A percentile compares a stretch with the other conserved stretches of the same genome.
Conservation (phyloP, 2,888 invertebrate genomes). For the Trachelus stipa region DNA sequence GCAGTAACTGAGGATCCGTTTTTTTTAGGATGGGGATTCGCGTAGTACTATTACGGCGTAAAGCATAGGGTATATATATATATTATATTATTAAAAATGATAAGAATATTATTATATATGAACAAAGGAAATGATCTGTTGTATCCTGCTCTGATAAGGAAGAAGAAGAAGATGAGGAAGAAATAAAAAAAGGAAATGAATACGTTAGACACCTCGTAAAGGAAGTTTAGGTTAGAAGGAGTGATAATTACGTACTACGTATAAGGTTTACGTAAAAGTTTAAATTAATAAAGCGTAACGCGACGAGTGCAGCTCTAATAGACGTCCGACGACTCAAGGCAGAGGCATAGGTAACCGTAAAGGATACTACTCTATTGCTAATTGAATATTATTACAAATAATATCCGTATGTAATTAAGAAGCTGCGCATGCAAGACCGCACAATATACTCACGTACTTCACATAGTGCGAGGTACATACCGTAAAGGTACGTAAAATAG, state of each 20-base stretch:
- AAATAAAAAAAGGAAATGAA: conserved; percentile 22
- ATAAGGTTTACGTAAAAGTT: conserved; percentile 3
- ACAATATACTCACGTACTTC: conserved; percentile 50
- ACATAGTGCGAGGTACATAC: conserved; percentile 48
- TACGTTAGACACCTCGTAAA: neutral
- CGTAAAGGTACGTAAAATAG: conserved; percentile 47
- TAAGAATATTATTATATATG: conserved; percentile 35
- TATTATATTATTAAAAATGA: conserved; percentile 27
- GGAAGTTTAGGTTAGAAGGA: neutral
- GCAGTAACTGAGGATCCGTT: neutral
- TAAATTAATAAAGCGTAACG: conserved; percentile 10
- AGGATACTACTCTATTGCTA: conserved; percentile 51
- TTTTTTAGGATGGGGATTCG: conserved; percentile 20
- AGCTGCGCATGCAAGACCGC: conserved; percentile 48
- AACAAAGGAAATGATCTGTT: conserved; percentile 35
- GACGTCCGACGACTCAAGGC: conserved; percentile 46
- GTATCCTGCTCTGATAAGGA: conserved; percentile 34
- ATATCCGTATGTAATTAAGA: conserved; percentile 57
- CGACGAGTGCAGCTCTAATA: conserved; percentile 38
- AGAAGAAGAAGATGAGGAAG: conserved; percentile 13
- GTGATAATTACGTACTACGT: conserved; percentile 18
- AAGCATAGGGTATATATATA: conserved; percentile 29
- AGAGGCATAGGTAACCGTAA: conserved; percentile 18
- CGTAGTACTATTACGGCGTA: conserved; percentile 41
- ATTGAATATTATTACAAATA: conserved; percentile 55